phyloP scores from a whole-genome alignment of 2,113 vertebrate genomes.

The Madoqua kirkii region DNA sequence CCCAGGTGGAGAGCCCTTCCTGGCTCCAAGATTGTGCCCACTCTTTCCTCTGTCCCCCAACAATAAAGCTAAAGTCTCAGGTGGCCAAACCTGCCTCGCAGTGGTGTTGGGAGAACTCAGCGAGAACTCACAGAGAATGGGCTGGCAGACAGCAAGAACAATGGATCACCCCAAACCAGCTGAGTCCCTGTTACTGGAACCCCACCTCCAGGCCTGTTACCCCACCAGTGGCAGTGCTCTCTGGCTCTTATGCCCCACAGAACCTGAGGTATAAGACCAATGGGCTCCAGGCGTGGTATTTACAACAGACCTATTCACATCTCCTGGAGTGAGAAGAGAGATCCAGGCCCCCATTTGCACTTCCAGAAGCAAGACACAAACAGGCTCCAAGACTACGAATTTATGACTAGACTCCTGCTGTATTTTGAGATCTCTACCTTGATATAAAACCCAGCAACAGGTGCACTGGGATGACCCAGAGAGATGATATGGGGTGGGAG shows the following conservation, averaged over 20 bases:
- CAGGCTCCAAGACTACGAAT: neutral
- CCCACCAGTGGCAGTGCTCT: neutral
- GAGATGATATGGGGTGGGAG: no score
- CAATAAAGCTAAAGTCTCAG: neutral
- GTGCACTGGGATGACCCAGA: neutral
- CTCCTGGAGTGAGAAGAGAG: neutral
- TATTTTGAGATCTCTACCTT: neutral
- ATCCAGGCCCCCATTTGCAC: neutral
- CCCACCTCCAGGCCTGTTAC: neutral
- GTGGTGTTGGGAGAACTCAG: neutral
- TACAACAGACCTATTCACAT: neutral
- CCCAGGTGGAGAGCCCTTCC: neutral
- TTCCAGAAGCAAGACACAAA: neutral
- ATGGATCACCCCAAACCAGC: neutral
- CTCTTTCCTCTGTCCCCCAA: neutral
- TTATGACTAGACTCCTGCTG: neutral
- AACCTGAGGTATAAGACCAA: neutral
- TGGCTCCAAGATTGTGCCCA: neutral
- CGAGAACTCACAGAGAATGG: neutral
- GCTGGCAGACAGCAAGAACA: neutral
- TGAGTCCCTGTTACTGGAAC: neutral
- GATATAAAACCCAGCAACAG: neutral
- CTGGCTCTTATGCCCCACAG: accelerated
- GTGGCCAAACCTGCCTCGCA: neutral
- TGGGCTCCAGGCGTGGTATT: neutral